Conservation (phyloP, 2,113 vertebrate species). For the Lucifuga dentata region DNA sequence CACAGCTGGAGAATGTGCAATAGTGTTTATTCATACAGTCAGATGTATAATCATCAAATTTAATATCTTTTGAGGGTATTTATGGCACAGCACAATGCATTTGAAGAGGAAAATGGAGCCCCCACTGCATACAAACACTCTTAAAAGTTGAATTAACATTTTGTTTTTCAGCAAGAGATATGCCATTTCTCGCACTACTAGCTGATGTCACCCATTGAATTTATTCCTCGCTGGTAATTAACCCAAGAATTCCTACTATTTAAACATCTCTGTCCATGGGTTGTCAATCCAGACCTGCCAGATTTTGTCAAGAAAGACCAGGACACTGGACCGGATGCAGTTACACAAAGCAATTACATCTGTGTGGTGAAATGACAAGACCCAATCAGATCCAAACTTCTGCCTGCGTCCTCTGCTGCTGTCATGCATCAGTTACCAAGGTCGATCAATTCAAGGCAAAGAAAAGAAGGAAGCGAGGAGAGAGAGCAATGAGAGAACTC, state of each 20-base stretch:
- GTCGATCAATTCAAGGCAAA: slow-evolving; percentile 63
- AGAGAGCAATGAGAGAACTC: slow-evolving; percentile 71
- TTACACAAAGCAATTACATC: slow-evolving; percentile 16
- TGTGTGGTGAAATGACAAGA: slow-evolving; percentile 25
- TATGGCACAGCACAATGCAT: slow-evolving; percentile 21
- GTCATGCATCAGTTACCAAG: slow-evolving; percentile 57
- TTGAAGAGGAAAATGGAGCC: slow-evolving; percentile 14
- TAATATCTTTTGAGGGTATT: slow-evolving; percentile 51
- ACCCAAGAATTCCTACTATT: background rate
- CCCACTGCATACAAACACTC: background rate
- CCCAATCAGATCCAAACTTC: slow-evolving; percentile 37
- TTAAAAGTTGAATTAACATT: slow-evolving; percentile 2
- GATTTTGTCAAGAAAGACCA: background rate
- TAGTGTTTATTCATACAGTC: slow-evolving; percentile 62
- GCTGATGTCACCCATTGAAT: background rate
- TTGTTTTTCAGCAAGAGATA: slow-evolving; percentile 27
- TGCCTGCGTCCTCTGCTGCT: slow-evolving; percentile 44
- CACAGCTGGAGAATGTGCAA: slow-evolving; percentile 64
- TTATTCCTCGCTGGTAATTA: background rate
- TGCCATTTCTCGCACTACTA: background rate
- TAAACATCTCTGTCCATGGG: background rate
- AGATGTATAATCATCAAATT: slow-evolving; percentile 50
- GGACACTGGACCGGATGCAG: slow-evolving; percentile 11
- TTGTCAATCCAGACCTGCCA: slow-evolving; percentile 1
- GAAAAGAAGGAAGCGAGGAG: slow-evolving; percentile 58